Percentiles rank a stretch among this genome's conserved stretches.
Conservation (phyloP, 37 sponge, comb jelly and placozoan genomes). For the Bolinopsis microptera region DNA sequence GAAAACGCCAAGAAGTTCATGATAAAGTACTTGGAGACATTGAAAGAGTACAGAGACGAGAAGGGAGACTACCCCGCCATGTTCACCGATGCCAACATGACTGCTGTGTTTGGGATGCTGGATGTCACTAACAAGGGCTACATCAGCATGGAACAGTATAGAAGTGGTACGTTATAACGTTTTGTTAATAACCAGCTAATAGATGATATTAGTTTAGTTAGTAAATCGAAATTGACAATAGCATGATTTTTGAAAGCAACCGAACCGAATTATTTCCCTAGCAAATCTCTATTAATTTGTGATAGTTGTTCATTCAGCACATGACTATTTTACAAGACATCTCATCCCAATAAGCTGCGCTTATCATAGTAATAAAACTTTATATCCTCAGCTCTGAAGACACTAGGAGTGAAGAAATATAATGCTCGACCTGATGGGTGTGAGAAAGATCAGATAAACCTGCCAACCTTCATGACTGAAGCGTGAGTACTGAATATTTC, state of each 20-base stretch:
- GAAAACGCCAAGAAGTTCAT: slow-evolving; percentile 80
- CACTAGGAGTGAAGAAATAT: slow-evolving; percentile 56
- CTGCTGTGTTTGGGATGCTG: slow-evolving; percentile 84
- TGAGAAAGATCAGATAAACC: slow-evolving; percentile 62
- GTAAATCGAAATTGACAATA: too few relatives aligned
- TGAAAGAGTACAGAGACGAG: slow-evolving; percentile 72
- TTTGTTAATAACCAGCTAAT: too few relatives aligned
- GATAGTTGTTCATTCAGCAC: too few relatives aligned
- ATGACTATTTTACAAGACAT: too few relatives aligned
- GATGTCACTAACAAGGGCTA: slow-evolving; percentile 80
- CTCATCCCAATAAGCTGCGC: too few relatives aligned
- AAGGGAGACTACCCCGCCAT: slow-evolving; percentile 72
- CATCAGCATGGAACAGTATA: slow-evolving; percentile 80
- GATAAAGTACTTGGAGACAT: slow-evolving; percentile 72
- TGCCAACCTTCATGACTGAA: slow-evolving; percentile 45
- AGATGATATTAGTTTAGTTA: too few relatives aligned
- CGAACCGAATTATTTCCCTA: too few relatives aligned
- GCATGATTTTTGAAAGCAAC: too few relatives aligned
- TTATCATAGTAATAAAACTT: too few relatives aligned
- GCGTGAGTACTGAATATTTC: slow-evolving; percentile 6
- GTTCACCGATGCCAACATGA: slow-evolving; percentile 80
- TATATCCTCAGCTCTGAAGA: slow-evolving; percentile 59
- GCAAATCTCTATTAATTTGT: too few relatives aligned
- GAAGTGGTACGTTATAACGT: slow-evolving; percentile 45
- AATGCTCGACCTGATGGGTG: slow-evolving; percentile 65